These are phyloP conservation scores for Apis dorsata DNA, from an alignment of 1,140 invertebrate species.

Conservation along the genomic window DNA sequence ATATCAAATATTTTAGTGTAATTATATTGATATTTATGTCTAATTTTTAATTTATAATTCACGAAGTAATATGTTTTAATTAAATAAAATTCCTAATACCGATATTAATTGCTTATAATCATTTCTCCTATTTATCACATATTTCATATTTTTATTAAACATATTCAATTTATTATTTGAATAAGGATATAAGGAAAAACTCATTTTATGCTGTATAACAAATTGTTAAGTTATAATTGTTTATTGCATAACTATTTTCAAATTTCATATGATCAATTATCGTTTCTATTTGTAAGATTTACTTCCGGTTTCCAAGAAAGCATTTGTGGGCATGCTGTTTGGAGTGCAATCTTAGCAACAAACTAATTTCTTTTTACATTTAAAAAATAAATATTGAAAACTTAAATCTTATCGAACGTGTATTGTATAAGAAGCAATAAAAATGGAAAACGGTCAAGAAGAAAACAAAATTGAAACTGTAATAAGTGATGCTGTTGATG, in stretches of 20 bases:
- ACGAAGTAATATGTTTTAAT: not conserved
- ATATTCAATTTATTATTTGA: not conserved
- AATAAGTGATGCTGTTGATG: conserved; percentile 27
- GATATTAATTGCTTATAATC: not conserved
- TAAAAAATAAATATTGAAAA: not conserved
- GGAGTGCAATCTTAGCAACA: not conserved
- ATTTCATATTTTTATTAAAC: not conserved
- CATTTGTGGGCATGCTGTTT: conserved; percentile 19
- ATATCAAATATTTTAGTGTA: not conserved
- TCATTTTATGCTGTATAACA: not conserved
- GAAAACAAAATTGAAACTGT: conserved; percentile 21
- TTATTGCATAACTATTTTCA: not conserved
- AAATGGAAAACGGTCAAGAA: conserved; percentile 63
- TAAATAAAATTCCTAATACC: not conserved
- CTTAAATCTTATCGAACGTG: not conserved
- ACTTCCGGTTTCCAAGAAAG: conserved; percentile 22
- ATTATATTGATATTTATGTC: not conserved
- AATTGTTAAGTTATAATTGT: not conserved
- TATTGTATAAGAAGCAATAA: not conserved
- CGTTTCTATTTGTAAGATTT: not conserved
- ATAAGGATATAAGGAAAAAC: not conserved
- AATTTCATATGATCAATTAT: not conserved
- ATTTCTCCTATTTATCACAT: not conserved
- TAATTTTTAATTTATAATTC: not conserved
- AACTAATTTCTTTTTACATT: not conserved